Evolutionary conservation across 2,797 vertebrate species (phyloP).

Genomic region (Crenichthys baileyi): DNA sequence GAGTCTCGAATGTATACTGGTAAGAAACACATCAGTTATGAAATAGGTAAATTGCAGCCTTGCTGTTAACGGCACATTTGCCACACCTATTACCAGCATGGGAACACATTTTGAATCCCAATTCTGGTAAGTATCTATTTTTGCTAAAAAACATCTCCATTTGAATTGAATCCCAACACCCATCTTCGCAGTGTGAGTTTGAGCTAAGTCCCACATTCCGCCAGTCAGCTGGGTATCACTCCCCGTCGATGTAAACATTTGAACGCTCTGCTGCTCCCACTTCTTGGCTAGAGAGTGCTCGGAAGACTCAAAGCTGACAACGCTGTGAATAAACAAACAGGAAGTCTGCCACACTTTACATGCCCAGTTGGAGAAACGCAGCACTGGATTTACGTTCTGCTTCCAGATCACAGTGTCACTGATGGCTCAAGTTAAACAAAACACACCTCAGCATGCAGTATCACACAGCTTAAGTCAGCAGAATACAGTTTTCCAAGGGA

Average conservation of each 20-base stretch:
- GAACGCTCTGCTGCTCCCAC: slow-evolving; percentile 27
- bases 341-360: neutral
- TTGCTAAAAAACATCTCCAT: slow-evolving; percentile 14
- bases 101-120: neutral
- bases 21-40: neutral
- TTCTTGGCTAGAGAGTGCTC: slow-evolving; percentile 29
- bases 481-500: slow-evolving; percentile 11
- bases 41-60: neutral
- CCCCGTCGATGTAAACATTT: slow-evolving; percentile 38
- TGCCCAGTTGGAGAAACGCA: neutral
- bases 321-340: slow-evolving; percentile 41
- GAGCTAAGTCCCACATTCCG: slow-evolving; percentile 9
- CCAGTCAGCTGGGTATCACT: slow-evolving; percentile 31
- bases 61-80: slow-evolving; percentile 1
- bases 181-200: slow-evolving; percentile 27
- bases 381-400: neutral
- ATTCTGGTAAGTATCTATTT: neutral
- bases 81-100: slow-evolving; percentile 1
- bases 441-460: neutral
- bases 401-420: slow-evolving; percentile 9
- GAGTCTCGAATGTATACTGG: neutral
- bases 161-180: slow-evolving; percentile 21
- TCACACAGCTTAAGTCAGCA: slow-evolving; percentile 2
- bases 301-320: slow-evolving; percentile 27
- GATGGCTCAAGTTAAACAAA: slow-evolving; percentile 5